phyloP scores from a whole-genome alignment of 2,797 vertebrate genomes.

The Sarcoramphus papa region DNA sequence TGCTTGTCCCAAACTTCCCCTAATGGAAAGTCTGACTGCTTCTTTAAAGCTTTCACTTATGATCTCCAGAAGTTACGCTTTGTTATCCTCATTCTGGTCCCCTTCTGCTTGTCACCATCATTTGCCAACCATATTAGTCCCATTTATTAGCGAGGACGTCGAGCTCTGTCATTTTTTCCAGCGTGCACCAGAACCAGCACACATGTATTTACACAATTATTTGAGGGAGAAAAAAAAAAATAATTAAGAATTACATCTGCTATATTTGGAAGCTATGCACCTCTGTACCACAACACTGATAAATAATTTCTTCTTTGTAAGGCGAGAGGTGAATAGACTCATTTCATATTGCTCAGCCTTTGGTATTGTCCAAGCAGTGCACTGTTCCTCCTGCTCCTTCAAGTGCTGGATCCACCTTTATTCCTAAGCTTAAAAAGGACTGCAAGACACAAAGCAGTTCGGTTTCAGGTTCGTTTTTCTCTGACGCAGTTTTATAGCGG shows the following conservation, averaged over 20 bases:
- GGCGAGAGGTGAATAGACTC: not conserved
- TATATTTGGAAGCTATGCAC: not conserved
- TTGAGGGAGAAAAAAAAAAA: not conserved
- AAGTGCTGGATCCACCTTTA: not conserved
- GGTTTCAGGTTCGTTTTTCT: not conserved
- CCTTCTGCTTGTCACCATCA: not conserved
- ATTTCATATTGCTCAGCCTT: not conserved
- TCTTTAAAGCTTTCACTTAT: not conserved
- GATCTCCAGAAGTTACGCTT: not conserved
- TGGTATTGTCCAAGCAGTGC: not conserved
- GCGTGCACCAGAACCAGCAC: not conserved
- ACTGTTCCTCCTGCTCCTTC: not conserved
- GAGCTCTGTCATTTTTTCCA: not conserved
- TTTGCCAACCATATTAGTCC: not conserved
- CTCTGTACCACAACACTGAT: not conserved
- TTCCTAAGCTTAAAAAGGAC: not conserved
- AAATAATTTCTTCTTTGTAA: not conserved
- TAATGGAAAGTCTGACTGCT: not conserved
- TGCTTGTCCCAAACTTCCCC: not conserved
- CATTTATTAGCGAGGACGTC: not conserved
- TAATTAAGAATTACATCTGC: not conserved
- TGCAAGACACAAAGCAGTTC: not conserved
- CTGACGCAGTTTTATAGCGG: not conserved
- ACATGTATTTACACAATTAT: not conserved
- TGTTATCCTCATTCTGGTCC: not conserved